Evolutionary conservation across 2,888 invertebrate genomes (phyloP), one percentile per base, ranked within the genome.

Genomic region (Palloptera scutellata): DNA sequence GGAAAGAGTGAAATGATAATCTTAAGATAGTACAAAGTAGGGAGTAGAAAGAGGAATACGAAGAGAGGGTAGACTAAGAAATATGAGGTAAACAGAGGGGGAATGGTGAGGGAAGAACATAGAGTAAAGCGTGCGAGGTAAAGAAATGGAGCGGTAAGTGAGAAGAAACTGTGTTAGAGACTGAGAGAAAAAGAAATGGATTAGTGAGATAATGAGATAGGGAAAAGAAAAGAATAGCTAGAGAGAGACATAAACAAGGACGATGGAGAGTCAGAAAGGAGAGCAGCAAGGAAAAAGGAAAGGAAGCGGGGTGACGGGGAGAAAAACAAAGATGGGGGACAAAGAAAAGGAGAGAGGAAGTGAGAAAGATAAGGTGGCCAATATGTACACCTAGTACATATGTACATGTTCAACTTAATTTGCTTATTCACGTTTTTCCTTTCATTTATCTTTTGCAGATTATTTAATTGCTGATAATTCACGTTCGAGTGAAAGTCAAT

Each of bases 391-490:
- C n/a, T n/a, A n/a, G n/a, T n/a, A n/a, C n/a, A n/a, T n/a, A n/a
- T n/a, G n/a, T n/a, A n/a, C 1, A 30, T 30, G 6, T 30, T 54
- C 15, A 54, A 54, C 12, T 12, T 17, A 54, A 57, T 57, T 57
- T 57, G 4, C 41, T 17, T 40, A 12, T 54, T 53, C n/a, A 20
- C 15, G 13, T n/a, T n/a, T 15, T 30, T 48, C 3, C 8, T 48
- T 43, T 43, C 45, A 43, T 40, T 40, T 68, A 71, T n/a, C n/a
- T 70, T 70, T 79, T 79, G 69, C 85, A 88, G 88, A 88, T 82
- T 88, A 88, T 82, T 86, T 87, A 75, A 86, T 87, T 81, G 86
- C 86, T 76, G 84, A 84, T 72, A 87, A 87, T 80, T 86, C 87
- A 67, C 83, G 84, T 67, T 78, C 84, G 68, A 81, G 83, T 74